Base-by-base conservation (phyloP, 2,113 vertebrate genomes). In the Sinocyclocheilus maitianheensis region DNA sequence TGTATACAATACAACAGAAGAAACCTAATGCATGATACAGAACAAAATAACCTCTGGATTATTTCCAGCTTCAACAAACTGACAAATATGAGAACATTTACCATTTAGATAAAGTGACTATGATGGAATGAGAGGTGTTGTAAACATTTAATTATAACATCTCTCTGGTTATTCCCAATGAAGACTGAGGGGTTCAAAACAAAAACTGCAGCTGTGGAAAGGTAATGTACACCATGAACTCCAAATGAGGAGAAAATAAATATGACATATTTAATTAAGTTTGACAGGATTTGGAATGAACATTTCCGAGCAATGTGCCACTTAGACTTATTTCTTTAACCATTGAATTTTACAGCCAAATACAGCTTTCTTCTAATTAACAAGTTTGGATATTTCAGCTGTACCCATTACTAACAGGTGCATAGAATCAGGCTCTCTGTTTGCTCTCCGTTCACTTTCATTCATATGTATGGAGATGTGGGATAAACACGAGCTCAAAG, bases 11-110 rank as follows among this genome's bases (percentile, higher is more conserved):
- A 86, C 63, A 69, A 30, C 7, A 37, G 11, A 51, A 83, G 26
- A 83, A 83, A 53, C 46, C 81, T 71, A 53, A 71, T 53, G 65
- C 18, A 22, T 83, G 18, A 63, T 83, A 67, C n/a, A 82, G 46
- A 71, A 16, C 11, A 43, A 51, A 69, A 82, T 67, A 26, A 79
- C 12, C 11, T n/a, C 5, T 79, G 53, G 34, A 80, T 46, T 80
- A 67, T 71, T 83, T 69, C 18, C 48, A 55, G 5, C 9, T 83
- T 71, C 26, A 71, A 37, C 5, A 83, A 83, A 71, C 24, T 37
- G 81, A 83, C 63, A 82, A 71, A 82, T 53, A 51, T 10, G 2
- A 0, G 46, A 20, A 30, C n/a, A 81, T 81, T 62, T 67, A 48
- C 43, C 48, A 71, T 83, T 53, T 37, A 83, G 16, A 51, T 67